Percentiles rank a stretch among this genome's conserved stretches.
phyloP scores from a whole-genome alignment of 1,140 invertebrate genomes.

The Magallana gigas region DNA sequence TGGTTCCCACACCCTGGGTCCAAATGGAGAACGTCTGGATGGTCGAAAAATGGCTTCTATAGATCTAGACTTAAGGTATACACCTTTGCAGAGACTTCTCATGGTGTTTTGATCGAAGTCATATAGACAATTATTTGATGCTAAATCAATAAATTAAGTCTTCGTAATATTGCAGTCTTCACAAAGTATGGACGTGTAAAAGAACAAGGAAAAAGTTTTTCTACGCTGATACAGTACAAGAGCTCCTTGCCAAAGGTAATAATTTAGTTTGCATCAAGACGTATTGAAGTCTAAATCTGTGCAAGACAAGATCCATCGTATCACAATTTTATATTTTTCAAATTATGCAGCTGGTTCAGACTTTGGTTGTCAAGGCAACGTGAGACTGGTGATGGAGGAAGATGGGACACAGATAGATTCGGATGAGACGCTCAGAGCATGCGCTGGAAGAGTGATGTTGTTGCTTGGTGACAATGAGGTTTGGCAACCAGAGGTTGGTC shows the following conservation, averaged over 20 bases:
- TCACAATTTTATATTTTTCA: background rate
- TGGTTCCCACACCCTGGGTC: background rate
- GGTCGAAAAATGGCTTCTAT: background rate
- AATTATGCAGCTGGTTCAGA: slow-evolving; percentile 10
- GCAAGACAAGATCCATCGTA: background rate
- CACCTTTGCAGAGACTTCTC: too few species aligned
- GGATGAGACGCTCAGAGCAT: slow-evolving; percentile 29
- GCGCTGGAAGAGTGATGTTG: slow-evolving; percentile 28
- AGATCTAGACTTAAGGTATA: too few species aligned
- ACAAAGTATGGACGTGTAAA: slow-evolving; percentile 15
- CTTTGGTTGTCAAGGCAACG: background rate
- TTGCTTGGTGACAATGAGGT: background rate
- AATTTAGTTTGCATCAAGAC: background rate
- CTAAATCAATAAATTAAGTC: too few species aligned
- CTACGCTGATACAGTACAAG: background rate
- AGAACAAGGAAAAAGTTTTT: slow-evolving; percentile 22
- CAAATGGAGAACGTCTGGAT: background rate
- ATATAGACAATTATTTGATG: too few species aligned
- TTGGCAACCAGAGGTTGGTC: background rate
- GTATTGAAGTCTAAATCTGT: background rate
- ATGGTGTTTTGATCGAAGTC: too few species aligned
- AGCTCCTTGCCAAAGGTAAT: background rate
- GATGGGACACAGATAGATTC: slow-evolving; percentile 23
- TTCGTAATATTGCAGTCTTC: background rate
- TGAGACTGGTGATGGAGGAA: slow-evolving; percentile 33